Base-by-base conservation (phyloP, 2,113 vertebrate genomes). In the Mus spicilegus region DNA sequence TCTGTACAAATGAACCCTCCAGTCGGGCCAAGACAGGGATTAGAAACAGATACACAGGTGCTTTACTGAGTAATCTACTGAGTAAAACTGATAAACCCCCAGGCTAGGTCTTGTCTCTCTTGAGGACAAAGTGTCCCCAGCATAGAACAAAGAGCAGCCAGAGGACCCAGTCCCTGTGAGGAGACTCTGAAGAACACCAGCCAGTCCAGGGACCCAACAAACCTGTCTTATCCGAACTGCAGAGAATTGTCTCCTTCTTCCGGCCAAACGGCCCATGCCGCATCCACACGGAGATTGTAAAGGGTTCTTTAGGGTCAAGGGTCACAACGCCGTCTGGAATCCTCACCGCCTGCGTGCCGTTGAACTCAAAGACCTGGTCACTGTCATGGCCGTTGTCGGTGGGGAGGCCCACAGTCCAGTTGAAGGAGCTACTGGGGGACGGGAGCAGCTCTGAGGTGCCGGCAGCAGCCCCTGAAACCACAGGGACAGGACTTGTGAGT, bases 311-410 rank as follows among this genome's bases (percentile, higher is more conserved):
- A 3, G 99, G 98, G 96, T 96, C 99, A 97, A 99, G 97, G 8
- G 98, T 99, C 89, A 99, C 99, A 28, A 99, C 39, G 0, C 99
- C 99, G 0, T 99, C 99, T 0, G 99, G 99, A 76, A 99, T 97
- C 97, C 98, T 99, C 89, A 99, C 99, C 0, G 99, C 99, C 96
- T 99, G 99, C 0, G 99, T 99, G 98, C 99, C 99, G 0, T 99
- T 99, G 78, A 99, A 99, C 97, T 99, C 99, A 81, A 99, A 99
- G 97, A 99, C 99, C 95, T 99, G 99, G 98, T 99, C 99, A 0
- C 99, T 99, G 98, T 99, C 99, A 0, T 99, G 99, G 17, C 99
- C 99, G 0, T 99, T 99, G 91, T 99, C 99, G 0, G 99, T 99
- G 49, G 99, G 99, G 82, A 99, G 99, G 13, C 99, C 99, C 0